Evolutionary conservation across 1,140 invertebrate species (phyloP).

Genomic region (Caenorhabditis remanei): DNA sequence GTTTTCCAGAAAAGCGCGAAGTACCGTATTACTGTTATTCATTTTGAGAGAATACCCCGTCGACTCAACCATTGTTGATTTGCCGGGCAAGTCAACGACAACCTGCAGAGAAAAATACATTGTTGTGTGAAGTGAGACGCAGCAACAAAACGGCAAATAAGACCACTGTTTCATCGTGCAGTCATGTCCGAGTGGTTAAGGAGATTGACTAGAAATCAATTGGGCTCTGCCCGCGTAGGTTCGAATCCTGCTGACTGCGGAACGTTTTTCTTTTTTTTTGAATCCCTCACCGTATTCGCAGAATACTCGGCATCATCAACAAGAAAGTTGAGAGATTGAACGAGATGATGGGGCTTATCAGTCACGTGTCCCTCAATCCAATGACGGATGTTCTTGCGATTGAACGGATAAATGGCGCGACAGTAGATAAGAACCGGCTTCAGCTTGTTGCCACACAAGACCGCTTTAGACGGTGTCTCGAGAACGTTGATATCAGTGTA

Average conservation of each 20-base stretch:
- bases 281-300: constrained; percentile 21
- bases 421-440: constrained; percentile 37
- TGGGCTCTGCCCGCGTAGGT: constrained; percentile 71
- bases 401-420: constrained; percentile 44
- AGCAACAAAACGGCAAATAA: too few species aligned
- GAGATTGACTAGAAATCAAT: constrained; percentile 69
- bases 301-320: constrained; percentile 22
- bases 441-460: constrained; percentile 23
- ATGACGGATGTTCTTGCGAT: constrained; percentile 49
- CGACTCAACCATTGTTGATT: constrained; percentile 31
- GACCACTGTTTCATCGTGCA: neutral
- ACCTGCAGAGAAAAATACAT: neutral
- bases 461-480: constrained; percentile 43
- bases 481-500: constrained; percentile 36
- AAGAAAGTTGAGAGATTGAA: constrained; percentile 15
- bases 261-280: neutral
- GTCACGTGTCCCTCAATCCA: constrained; percentile 51
- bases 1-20: constrained; percentile 41
- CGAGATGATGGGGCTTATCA: constrained; percentile 38
- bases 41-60: constrained; percentile 37
- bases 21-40: constrained; percentile 10
- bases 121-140: neutral
- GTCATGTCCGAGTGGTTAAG: constrained; percentile 66
- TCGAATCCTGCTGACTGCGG: constrained; percentile 70
- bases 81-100: constrained; percentile 23